phyloP scores from a whole-genome alignment of 64 coral and sea anemone genomes.

The Actinia tenebrosa region DNA sequence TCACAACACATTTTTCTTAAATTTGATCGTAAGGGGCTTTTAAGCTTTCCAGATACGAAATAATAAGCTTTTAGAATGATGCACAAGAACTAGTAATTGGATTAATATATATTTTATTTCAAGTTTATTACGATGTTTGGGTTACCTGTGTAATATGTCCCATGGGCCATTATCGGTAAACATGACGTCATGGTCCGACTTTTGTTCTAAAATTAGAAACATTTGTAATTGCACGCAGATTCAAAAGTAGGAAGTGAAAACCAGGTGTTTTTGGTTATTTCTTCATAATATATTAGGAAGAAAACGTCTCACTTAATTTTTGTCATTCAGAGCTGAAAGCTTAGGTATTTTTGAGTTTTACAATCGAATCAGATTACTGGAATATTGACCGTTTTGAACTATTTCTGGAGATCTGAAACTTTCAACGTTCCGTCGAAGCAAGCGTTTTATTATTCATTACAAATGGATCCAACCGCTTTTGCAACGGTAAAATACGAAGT shows the following conservation, averaged over 20 bases:
- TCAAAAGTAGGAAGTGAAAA: neutral
- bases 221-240: neutral
- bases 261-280: neutral
- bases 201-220: conserved; percentile 5
- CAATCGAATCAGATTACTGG: neutral
- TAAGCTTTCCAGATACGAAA: too few species aligned
- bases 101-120: too few species aligned
- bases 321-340: neutral
- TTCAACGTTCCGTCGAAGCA: neutral
- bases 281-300: neutral
- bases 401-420: too few species aligned
- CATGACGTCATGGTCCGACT: neutral
- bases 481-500: conserved; percentile 82
- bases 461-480: conserved; percentile 79
- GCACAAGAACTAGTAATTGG: too few species aligned
- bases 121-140: too few species aligned
- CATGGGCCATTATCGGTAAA: neutral
- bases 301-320: neutral
- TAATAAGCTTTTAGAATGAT: too few species aligned
- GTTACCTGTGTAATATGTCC: neutral
- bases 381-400: too few species aligned
- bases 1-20: too few species aligned
- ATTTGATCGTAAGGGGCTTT: too few species aligned
- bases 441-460: neutral
- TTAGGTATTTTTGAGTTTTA: neutral